Evolutionary conservation across 64 coral and sea anemone species (phyloP), one percentile per base, ranked within the genome.

Genomic region (Montipora foliosa): DNA sequence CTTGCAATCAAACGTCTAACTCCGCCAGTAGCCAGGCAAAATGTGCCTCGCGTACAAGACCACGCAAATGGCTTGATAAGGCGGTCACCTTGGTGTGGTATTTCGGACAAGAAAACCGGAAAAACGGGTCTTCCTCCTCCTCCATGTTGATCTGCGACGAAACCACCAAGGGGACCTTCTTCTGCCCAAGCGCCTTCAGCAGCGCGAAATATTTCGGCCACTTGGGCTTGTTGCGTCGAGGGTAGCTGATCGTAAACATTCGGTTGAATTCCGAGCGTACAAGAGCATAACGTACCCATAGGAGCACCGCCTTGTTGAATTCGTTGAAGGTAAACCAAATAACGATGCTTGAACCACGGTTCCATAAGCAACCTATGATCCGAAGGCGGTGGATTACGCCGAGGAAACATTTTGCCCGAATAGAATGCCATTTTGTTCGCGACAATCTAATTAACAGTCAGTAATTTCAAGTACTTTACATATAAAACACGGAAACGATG

Each of bases 1-100:
- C 21, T 15, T 4, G 79, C 79, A 17, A 81, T 19, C 52, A 81
- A 62, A 61, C 79, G 79, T 21, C 24, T 29, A 2, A 2, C 61
- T 81, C 79, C 79, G 22, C 24, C 79, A 12, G 79, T 81, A 14
- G 79, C 60, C n/a, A 81, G 11, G 20, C 79, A 81, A 81, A 61
- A 81, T 8, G 79, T 61, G 9, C 79, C 79, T 59, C 79, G 53
- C 3, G 21, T 44, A 37, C 3, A 22, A 44, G 6, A 12, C 79
- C 79, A 29, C 20, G 53, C 79, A 60, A 81, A 81, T 29, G 55
- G 52, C 37, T 81, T 81, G 24, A 81, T 81, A 53, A 81, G 6
- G 4, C 79, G 79, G 21, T 81, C 79, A 53, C 79, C 79, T 62
- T 58, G 24, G 24, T 81, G 79, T 5, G 79, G 79, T 37, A 20